Evolutionary conservation across 1,140 invertebrate genomes (phyloP).

Genomic region (Bombus impatiens): DNA sequence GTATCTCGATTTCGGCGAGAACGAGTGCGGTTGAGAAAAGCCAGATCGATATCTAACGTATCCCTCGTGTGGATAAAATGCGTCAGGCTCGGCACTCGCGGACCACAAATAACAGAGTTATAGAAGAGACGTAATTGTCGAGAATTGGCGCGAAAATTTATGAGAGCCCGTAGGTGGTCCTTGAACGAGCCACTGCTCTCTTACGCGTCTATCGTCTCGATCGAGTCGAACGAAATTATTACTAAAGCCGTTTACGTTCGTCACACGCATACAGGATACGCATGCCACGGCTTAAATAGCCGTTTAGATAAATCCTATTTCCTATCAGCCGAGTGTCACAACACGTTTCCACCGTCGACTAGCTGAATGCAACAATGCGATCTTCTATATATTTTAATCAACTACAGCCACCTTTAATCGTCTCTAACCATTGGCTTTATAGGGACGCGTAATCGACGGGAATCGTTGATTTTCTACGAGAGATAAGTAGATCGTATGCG

Average conservation of each 20-base stretch:
- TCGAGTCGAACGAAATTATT: slow-evolving; percentile 38
- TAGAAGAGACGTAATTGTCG: slow-evolving; percentile 66
- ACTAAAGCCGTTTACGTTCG: neutral
- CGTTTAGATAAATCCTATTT: slow-evolving; percentile 15
- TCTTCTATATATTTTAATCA: slow-evolving; percentile 40
- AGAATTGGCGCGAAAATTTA: slow-evolving; percentile 69
- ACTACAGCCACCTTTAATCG: neutral
- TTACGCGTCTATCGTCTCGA: slow-evolving; percentile 17
- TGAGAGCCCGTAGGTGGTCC: slow-evolving; percentile 59
- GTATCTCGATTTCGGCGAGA: slow-evolving; percentile 26
- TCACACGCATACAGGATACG: slow-evolving; percentile 1
- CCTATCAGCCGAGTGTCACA: neutral
- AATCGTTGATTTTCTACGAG: slow-evolving; percentile 50
- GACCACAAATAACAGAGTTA: slow-evolving; percentile 67
- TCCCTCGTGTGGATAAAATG: slow-evolving; percentile 27
- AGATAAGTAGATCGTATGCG: slow-evolving; percentile 64
- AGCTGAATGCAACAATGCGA: too few species aligned
- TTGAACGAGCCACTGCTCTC: neutral
- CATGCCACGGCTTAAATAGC: neutral
- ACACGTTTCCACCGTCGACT: neutral
- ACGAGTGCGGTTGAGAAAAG: slow-evolving; percentile 54
- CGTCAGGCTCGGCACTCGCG: slow-evolving; percentile 32
- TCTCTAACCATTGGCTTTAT: neutral
- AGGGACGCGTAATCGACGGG: neutral
- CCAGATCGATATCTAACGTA: slow-evolving; percentile 62